A percentile compares a stretch with the other conserved stretches of the same genome.
phyloP scores from a whole-genome alignment of 2,113 vertebrate species.

The Bubo blakistoni region DNA sequence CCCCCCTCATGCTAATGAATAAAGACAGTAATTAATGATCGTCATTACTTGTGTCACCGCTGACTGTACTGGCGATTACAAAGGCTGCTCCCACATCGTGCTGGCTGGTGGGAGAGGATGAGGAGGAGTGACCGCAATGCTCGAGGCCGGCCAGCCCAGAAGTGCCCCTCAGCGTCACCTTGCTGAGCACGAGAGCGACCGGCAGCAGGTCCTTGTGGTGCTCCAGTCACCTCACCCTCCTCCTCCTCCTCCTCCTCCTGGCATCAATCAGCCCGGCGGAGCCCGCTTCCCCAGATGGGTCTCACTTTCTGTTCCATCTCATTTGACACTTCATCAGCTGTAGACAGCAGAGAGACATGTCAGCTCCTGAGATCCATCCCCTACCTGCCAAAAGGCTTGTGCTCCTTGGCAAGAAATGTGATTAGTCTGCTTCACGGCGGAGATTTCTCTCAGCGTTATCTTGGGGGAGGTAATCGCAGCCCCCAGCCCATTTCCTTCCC shows the following conservation, averaged over 20 bases:
- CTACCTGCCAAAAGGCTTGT: conserved; percentile 40
- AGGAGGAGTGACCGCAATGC: background rate
- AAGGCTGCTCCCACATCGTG: background rate
- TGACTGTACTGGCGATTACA: background rate
- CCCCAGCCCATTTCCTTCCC: background rate
- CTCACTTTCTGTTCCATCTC: conserved; percentile 78
- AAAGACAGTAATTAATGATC: conserved; percentile 44
- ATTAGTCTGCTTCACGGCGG: background rate
- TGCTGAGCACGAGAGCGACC: background rate
- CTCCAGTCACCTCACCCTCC: background rate
- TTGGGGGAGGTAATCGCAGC: background rate
- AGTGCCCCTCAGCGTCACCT: background rate
- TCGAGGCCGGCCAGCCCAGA: rapidly evolving
- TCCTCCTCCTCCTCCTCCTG: background rate
- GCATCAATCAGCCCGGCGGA: conserved; percentile 7
- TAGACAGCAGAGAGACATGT: conserved; percentile 75
- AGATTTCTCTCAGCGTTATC: background rate
- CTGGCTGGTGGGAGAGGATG: background rate
- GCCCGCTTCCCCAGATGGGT: conserved; percentile 32
- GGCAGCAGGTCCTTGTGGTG: background rate
- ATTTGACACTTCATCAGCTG: conserved; percentile 87
- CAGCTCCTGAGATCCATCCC: conserved; percentile 71
- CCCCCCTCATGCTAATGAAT: conserved; percentile 29
- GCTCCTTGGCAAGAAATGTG: conserved; percentile 16
- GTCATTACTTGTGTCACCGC: background rate